Evolutionary conservation across 1,140 invertebrate species (phyloP).

Genomic region (Drosophila chauvacae): DNA sequence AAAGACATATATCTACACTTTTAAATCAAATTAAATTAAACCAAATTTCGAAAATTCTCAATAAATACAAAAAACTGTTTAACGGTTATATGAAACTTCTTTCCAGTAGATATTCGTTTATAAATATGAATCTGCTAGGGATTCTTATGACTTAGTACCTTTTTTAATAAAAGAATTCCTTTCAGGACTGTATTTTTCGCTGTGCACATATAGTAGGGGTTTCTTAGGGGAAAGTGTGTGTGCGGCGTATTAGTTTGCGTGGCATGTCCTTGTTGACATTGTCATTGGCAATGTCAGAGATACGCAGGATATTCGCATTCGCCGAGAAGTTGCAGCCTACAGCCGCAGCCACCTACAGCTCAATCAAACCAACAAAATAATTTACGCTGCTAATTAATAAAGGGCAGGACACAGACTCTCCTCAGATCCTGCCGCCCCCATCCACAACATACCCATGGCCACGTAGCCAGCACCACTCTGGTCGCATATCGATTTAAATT

Average conservation of each 20-base stretch:
- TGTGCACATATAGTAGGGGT: conserved; percentile 4
- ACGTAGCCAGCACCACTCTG: conserved; percentile 41
- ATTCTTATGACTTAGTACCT: not conserved
- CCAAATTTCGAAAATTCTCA: not conserved
- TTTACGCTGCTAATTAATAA: conserved; percentile 77
- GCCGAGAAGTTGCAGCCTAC: conserved; percentile 4
- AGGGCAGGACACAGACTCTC: conserved; percentile 20
- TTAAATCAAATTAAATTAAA: too few relatives aligned
- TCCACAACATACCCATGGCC: conserved; percentile 20
- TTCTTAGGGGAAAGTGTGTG: conserved; percentile 13
- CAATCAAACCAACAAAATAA: conserved; percentile 65
- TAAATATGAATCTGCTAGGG: too few relatives aligned
- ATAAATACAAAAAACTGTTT: not conserved
- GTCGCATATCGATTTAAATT: conserved; percentile 84
- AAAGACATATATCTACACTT: not conserved
- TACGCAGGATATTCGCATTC: conserved; percentile 6
- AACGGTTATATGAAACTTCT: too few relatives aligned
- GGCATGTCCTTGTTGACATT: conserved; percentile 81
- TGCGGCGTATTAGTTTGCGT: conserved; percentile 62
- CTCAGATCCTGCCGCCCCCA: not conserved
- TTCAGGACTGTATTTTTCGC: not conserved
- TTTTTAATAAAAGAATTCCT: not conserved
- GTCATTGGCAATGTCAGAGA: conserved; percentile 40
- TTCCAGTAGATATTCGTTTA: too few relatives aligned
- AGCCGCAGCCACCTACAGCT: conserved; percentile 31